Base-by-base conservation (phyloP, 1,140 invertebrate species). In the Medauroidea extradentata region DNA sequence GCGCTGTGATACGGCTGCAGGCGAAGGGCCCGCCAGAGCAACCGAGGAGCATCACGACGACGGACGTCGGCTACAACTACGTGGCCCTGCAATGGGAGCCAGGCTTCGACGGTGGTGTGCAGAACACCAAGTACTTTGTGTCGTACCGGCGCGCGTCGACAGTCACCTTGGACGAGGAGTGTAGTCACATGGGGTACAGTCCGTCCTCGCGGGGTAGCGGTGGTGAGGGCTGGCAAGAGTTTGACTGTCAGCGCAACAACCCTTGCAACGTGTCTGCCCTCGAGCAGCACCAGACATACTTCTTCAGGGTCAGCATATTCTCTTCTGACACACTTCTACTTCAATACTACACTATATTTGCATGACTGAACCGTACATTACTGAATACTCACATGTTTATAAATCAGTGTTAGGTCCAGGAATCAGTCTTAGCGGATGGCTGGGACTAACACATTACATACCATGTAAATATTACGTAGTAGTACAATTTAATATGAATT, bases 61-160 rank as follows among this genome's bases (percentile, higher is more conserved):
- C 85, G 43, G 85, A 87, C 62, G 79, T 88, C 1, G 89, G 88
- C 0, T 86, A 86, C 3, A 88, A 86, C 14, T 88, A 83, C 65
- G 87, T 94, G 0, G 85, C 87, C 0, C 71, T 96, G 1, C 79
- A 81, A 29, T 96, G 91, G 91, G 85, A 89, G 63, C 83, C 90
- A 1, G 93, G 92, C 0, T 96, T 96, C 69, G 90, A 96, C 74
- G 93, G 94, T 0, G 93, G 93, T 0, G 70, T 92, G 29, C 81
- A 83, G 13, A 90, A 87, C 63, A 94, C 91, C 0, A 91, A 91
- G 67, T 94, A 90, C 72, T 90, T 90, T 64, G 88, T 94, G 5
- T 83, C 83, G 8, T 90, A 90, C 69, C 81, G 84, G 49, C 80
- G 86, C 24, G 81, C 87, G 0, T 73, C 79, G 75, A 11, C 29